These are phyloP conservation scores for Tyrannus savana DNA, from an alignment of 2,113 vertebrate species.

Conservation along the genomic window DNA sequence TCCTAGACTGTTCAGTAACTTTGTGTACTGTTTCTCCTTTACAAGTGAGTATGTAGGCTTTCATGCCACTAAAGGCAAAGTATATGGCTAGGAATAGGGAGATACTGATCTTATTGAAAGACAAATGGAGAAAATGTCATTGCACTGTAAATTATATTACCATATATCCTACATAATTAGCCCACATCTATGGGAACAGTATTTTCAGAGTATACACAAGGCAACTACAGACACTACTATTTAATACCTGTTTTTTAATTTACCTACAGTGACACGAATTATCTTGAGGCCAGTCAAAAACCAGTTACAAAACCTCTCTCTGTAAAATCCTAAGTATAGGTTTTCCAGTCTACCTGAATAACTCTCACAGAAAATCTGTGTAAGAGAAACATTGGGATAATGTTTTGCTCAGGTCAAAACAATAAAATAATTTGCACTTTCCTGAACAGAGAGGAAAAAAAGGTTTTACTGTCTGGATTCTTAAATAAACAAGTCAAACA, in stretches of 20 bases:
- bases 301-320: neutral
- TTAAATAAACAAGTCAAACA: slow-evolving; percentile 1
- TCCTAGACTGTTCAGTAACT: neutral
- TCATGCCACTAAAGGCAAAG: neutral
- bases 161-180: neutral
- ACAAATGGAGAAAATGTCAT: neutral
- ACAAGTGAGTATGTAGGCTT: neutral
- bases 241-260: neutral
- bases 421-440: neutral
- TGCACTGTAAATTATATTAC: neutral
- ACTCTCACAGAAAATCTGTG: neutral
- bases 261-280: neutral
- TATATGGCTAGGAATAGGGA: neutral
- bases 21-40: neutral
- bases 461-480: neutral
- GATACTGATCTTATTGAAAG: neutral
- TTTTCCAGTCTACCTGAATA: neutral
- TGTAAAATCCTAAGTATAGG: neutral
- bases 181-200: neutral
- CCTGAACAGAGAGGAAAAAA: neutral
- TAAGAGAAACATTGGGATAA: neutral
- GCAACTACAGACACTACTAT: neutral
- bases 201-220: neutral
- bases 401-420: neutral
- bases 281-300: neutral